Evolutionary conservation across 2,888 invertebrate genomes (phyloP).

Genomic region (Mactromeris polynyma): DNA sequence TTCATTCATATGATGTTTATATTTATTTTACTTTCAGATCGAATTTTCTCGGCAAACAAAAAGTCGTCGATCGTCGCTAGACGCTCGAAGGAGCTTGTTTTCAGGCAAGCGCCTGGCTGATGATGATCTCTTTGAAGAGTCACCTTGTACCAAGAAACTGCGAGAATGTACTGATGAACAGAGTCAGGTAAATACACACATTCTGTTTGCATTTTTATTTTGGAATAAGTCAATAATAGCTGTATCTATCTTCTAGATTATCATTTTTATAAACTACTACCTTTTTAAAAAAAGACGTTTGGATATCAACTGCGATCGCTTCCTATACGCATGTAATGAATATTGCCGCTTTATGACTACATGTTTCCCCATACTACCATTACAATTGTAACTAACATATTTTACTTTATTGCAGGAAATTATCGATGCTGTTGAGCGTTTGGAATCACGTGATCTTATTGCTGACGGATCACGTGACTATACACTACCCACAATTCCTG

Average conservation of each 20-base stretch:
- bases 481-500: slow-evolving; percentile 77
- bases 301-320: not conserved
- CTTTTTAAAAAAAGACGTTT: not conserved
- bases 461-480: slow-evolving; percentile 67
- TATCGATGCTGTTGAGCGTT: slow-evolving; percentile 57
- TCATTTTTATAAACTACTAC: not conserved
- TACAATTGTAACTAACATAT: not conserved
- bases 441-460: slow-evolving; percentile 51
- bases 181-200: not conserved
- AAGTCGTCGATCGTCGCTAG: not conserved
- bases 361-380: not conserved
- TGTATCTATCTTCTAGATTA: not conserved
- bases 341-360: no score
- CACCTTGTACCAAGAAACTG: slow-evolving; percentile 47
- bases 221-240: not conserved
- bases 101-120: slow-evolving; percentile 46
- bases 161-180: slow-evolving; percentile 14
- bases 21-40: not conserved
- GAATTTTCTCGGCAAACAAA: not conserved
- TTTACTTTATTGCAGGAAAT: slow-evolving; percentile 28
- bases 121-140: slow-evolving; percentile 43
- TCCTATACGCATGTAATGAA: not conserved
- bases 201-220: not conserved
- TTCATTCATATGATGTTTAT: not conserved
- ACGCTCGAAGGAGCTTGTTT: slow-evolving; percentile 45